Conservation (phyloP, 2,888 invertebrate genomes). For the Cybosia mesomella region DNA sequence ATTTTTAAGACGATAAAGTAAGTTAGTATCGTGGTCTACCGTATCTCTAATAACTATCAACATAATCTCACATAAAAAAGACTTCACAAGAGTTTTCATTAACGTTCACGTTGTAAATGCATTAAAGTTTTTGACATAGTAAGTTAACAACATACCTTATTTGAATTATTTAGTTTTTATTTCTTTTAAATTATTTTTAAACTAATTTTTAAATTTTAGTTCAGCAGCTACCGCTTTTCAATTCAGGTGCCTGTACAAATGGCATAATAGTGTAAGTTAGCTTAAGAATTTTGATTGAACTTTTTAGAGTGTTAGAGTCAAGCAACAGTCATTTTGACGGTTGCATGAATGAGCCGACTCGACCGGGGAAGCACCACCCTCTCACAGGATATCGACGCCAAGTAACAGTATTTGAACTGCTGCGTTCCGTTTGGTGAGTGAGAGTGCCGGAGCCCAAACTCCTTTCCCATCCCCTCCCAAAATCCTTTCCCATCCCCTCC, state of each 20-base stretch:
- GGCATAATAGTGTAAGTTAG: not conserved
- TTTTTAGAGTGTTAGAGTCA: no score
- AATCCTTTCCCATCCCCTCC: no score
- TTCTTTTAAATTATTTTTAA: no score
- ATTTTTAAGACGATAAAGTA: constrained; percentile 1
- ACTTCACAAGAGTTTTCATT: not conserved
- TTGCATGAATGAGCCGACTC: no score
- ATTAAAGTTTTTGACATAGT: not conserved
- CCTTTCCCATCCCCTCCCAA: no score
- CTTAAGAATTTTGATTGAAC: no score
- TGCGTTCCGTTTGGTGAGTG: no score
- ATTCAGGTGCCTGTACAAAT: not conserved
- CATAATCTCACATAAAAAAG: not conserved
- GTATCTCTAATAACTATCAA: not conserved
- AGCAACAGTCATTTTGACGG: no score
- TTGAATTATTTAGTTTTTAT: not conserved
- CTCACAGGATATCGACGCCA: no score
- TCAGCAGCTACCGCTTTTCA: not conserved
- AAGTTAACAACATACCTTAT: not conserved
- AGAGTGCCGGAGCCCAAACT: no score
- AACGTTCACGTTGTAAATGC: not conserved
- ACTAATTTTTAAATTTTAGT: not conserved
- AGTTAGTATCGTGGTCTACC: not conserved
- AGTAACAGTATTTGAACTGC: no score
- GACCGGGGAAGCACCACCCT: no score